Conservation (phyloP, 2,113 vertebrate species). For the Irena cyanogastra region DNA sequence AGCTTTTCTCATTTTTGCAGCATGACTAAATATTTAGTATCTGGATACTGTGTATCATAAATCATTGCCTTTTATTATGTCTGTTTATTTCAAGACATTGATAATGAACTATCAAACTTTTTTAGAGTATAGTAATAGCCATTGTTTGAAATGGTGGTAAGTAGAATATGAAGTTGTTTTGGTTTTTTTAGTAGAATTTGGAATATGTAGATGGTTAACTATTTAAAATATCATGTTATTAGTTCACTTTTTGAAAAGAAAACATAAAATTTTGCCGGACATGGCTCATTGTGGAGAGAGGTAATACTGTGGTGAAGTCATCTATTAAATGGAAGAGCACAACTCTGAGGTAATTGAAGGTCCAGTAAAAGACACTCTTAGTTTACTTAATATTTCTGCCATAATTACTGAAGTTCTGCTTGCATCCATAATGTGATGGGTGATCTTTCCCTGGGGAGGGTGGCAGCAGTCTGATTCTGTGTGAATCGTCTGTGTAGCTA, state of each 20-base stretch:
- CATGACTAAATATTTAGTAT: background rate
- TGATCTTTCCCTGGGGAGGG: background rate
- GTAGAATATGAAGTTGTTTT: background rate
- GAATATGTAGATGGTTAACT: background rate
- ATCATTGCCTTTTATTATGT: background rate
- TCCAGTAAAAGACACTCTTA: background rate
- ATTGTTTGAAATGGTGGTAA: background rate
- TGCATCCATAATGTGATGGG: background rate
- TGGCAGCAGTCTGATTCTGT: background rate
- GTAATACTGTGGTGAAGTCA: background rate
- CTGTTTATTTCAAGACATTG: background rate
- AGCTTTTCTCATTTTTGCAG: background rate
- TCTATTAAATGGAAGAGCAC: background rate
- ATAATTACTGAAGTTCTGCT: background rate
- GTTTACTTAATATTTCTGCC: background rate
- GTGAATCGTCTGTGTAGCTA: accelerated
- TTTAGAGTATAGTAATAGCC: background rate
- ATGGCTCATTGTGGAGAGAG: background rate
- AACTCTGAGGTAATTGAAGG: background rate
- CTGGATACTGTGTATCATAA: background rate
- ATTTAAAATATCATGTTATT: background rate
- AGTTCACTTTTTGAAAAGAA: background rate
- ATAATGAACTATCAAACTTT: background rate
- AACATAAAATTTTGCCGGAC: background rate
- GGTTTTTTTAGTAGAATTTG: background rate